phyloP scores from a whole-genome alignment of 2,113 vertebrate genomes.

The Scopus umbretta region DNA sequence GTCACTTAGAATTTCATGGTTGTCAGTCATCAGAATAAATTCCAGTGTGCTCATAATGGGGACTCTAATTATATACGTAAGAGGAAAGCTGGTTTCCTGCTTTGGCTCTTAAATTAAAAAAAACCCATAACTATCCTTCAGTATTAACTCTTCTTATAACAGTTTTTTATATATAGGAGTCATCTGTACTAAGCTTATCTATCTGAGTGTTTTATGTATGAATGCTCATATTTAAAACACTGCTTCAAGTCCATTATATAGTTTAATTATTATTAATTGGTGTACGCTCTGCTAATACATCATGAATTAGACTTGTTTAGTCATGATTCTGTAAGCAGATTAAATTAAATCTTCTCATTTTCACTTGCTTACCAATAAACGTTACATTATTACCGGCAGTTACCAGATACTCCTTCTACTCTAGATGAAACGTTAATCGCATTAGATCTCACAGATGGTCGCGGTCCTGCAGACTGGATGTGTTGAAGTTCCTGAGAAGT shows the following conservation, averaged over 20 bases:
- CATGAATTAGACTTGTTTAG: not conserved
- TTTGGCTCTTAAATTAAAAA: not conserved
- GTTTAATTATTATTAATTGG: not conserved
- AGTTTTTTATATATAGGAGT: not conserved
- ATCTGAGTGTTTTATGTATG: not conserved
- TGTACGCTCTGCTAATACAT: not conserved
- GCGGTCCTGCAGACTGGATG: not conserved
- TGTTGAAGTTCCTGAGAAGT: not conserved
- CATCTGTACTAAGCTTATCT: not conserved
- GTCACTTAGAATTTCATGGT: constrained; percentile 40
- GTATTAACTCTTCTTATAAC: not conserved
- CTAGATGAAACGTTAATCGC: not conserved
- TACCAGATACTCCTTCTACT: not conserved
- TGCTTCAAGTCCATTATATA: not conserved
- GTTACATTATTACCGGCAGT: not conserved
- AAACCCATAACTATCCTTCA: not conserved
- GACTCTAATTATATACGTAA: constrained; percentile 1
- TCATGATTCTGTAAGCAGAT: not conserved
- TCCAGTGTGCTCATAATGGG: not conserved
- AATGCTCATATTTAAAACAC: not conserved
- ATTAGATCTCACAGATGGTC: not conserved
- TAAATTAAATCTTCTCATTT: not conserved
- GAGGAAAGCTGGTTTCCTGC: not conserved
- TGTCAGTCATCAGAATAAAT: constrained; percentile 42
- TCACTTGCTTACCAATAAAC: not conserved